phyloP scores from a whole-genome alignment of 2,113 vertebrate species.

The Gallinago media region DNA sequence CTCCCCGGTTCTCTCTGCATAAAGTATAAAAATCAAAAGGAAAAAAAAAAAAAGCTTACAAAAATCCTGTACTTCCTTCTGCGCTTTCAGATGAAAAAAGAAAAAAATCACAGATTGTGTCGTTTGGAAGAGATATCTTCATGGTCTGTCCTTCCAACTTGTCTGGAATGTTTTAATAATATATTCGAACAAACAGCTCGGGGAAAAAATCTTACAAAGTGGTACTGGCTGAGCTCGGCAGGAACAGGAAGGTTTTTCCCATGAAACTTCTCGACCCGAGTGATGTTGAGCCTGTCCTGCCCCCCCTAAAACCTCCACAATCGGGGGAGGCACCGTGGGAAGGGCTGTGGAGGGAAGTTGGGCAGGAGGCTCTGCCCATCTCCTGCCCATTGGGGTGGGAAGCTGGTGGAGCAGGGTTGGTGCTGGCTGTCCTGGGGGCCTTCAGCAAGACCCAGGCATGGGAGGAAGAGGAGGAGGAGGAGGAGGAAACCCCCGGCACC shows the following conservation, averaged over 20 bases:
- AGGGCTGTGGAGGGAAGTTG: neutral
- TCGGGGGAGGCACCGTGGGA: neutral
- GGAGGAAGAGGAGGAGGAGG: too few species aligned
- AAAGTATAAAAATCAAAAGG: neutral
- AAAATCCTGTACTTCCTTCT: neutral
- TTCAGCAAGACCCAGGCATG: accelerated
- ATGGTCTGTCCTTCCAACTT: neutral
- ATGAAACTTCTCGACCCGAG: neutral
- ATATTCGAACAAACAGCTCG: neutral
- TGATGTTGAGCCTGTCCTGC: neutral
- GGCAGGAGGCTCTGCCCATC: neutral
- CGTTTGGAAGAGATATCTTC: neutral
- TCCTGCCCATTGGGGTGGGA: neutral
- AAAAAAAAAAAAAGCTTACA: neutral
- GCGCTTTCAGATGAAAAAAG: neutral
- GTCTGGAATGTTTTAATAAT: neutral
- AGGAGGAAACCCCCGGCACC: neutral
- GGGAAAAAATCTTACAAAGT: neutral
- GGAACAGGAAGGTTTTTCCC: neutral
- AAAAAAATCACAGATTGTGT: neutral
- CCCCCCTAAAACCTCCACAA: accelerated
- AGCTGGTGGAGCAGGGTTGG: neutral
- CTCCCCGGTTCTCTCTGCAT: neutral
- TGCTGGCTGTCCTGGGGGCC: neutral
- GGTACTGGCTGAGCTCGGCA: neutral